Percentiles rank a stretch among this genome's conserved stretches.
phyloP scores from a whole-genome alignment of 1,140 invertebrate species.

The Drosophila pallidifrons region DNA sequence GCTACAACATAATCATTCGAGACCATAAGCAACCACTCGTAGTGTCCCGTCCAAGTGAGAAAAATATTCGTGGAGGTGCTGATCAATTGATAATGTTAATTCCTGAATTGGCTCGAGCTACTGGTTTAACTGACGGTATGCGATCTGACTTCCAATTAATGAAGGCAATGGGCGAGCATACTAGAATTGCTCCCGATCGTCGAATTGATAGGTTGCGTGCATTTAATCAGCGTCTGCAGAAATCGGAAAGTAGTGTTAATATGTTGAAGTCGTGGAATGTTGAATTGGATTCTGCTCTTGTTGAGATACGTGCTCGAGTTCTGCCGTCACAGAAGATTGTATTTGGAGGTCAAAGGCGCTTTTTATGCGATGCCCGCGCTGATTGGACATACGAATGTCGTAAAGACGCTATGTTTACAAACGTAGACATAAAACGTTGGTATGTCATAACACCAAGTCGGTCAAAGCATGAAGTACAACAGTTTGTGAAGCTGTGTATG shows the following conservation, averaged over 20 bases:
- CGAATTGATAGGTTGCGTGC: conserved; percentile 87
- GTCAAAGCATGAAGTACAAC: conserved; percentile 84
- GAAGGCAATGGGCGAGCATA: conserved; percentile 87
- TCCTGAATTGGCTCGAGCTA: conserved; percentile 91
- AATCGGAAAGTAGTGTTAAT: conserved; percentile 85
- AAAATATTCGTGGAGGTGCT: conserved; percentile 86
- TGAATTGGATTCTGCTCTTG: conserved; percentile 86
- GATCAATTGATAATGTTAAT: conserved; percentile 88
- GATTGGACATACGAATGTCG: conserved; percentile 87
- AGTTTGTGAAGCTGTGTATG: conserved; percentile 86
- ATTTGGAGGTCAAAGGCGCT: conserved; percentile 38
- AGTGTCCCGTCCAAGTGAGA: conserved; percentile 87
- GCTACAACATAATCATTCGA: conserved; percentile 88
- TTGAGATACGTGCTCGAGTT: conserved; percentile 87
- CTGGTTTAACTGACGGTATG: conserved; percentile 88
- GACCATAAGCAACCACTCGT: conserved; percentile 88
- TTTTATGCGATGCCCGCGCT: conserved; percentile 63
- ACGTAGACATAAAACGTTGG: conserved; percentile 84
- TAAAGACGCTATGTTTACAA: conserved; percentile 77
- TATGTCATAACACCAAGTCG: conserved; percentile 86
- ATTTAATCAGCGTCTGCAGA: conserved; percentile 87
- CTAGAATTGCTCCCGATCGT: conserved; percentile 87
- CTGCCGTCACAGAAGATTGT: conserved; percentile 85
- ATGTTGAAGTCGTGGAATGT: conserved; percentile 88
- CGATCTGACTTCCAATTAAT: conserved; percentile 88